A percentile compares a stretch with the other conserved stretches of the same genome.
phyloP scores from a whole-genome alignment of 2,888 invertebrate genomes.

The Microplitis manilae region DNA sequence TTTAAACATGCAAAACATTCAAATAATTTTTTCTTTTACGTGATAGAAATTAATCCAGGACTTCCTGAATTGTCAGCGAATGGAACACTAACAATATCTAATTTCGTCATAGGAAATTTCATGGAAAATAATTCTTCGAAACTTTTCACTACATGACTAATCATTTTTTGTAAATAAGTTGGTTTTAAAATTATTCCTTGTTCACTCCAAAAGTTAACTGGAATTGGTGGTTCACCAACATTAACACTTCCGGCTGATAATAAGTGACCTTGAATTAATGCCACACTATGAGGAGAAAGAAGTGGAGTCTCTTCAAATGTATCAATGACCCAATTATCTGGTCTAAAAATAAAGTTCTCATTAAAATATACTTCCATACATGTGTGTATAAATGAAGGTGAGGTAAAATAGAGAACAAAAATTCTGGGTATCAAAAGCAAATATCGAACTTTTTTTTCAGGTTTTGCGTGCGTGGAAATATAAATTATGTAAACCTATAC shows the following conservation, averaged over 20 bases:
- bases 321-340: constrained; percentile 50
- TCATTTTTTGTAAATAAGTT: constrained; percentile 56
- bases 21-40: constrained; percentile 49
- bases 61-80: constrained; percentile 52
- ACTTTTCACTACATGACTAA: constrained; percentile 47
- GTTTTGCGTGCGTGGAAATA: too few species aligned
- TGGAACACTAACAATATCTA: constrained; percentile 58
- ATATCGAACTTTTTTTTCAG: too few species aligned
- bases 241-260: constrained; percentile 45
- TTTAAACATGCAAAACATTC: too few species aligned
- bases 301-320: constrained; percentile 61
- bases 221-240: constrained; percentile 26
- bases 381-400: not conserved
- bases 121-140: constrained; percentile 55
- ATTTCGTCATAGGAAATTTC: constrained; percentile 56
- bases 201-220: constrained; percentile 45
- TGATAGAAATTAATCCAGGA: constrained; percentile 60
- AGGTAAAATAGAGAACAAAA: too few species aligned
- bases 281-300: constrained; percentile 77
- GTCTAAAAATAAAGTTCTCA: constrained; percentile 39
- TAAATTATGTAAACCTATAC: too few species aligned
- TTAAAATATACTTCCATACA: not conserved
- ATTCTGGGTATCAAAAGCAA: too few species aligned
- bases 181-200: constrained; percentile 38
- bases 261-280: constrained; percentile 65